Evolutionary conservation across 1,140 invertebrate species (phyloP).

Genomic region (Cryptotermes secundus): DNA sequence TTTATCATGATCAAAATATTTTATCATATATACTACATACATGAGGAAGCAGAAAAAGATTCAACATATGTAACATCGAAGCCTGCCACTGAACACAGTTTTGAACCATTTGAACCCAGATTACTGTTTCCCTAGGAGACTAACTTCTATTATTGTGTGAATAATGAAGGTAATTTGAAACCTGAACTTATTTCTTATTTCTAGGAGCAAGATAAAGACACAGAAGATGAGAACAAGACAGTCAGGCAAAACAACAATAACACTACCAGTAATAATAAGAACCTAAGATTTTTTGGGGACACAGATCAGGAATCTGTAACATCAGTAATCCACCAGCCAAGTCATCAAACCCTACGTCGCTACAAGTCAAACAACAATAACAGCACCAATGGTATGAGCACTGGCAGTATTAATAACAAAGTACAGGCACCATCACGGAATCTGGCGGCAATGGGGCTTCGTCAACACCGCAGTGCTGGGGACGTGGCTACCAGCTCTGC

Average conservation of each 20-base stretch:
- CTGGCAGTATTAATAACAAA: background rate
- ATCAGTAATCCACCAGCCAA: background rate
- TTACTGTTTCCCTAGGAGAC: too few species aligned
- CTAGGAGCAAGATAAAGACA: conserved; percentile 20
- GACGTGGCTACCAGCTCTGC: conserved; percentile 42
- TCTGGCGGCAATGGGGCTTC: background rate
- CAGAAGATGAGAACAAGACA: conserved; percentile 50
- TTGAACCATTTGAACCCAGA: too few species aligned
- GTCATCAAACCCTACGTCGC: background rate
- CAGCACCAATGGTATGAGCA: background rate
- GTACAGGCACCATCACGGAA: conserved; percentile 23
- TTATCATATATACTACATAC: too few species aligned
- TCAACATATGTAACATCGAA: too few species aligned
- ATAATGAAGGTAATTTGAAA: background rate
- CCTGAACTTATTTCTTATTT: conserved; percentile 19
- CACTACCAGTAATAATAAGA: conserved; percentile 51
- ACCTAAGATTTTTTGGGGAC: conserved; percentile 77
- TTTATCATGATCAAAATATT: too few species aligned
- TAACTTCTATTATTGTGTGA: too few species aligned
- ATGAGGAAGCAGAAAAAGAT: too few species aligned
- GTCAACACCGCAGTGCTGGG: conserved; percentile 39
- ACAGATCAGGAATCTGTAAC: conserved; percentile 62
- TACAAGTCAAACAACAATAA: conserved; percentile 28
- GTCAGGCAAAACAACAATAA: conserved; percentile 33
- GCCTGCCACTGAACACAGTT: too few species aligned